A percentile compares a stretch with the other conserved stretches of the same genome.
phyloP scores from a whole-genome alignment of 2,888 invertebrate species.

The Acanthosepion esculentum region DNA sequence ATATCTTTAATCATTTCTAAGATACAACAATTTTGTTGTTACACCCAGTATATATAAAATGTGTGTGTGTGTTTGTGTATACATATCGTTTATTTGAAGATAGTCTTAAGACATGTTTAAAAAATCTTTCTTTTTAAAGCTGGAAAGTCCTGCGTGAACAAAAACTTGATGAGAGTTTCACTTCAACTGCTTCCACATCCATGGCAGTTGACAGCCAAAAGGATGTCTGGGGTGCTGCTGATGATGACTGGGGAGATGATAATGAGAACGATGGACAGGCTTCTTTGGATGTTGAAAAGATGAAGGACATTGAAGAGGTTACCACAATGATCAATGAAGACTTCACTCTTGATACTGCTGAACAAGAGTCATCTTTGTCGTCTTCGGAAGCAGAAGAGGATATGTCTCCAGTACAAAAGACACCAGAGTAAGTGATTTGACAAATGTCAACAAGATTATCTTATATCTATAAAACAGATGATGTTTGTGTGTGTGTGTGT shows the following conservation, averaged over 20 bases:
- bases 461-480: too few species aligned
- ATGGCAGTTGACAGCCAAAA: background rate
- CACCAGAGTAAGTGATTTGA: background rate
- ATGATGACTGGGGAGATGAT: slow-evolving; percentile 83
- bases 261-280: slow-evolving; percentile 24
- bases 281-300: background rate
- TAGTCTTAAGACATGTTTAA: background rate
- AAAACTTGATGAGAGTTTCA: background rate
- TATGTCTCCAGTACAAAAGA: background rate
- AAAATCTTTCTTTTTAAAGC: background rate
- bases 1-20: too few species aligned
- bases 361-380: background rate
- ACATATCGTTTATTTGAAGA: too few species aligned
- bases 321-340: background rate
- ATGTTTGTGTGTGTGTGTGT: too few species aligned
- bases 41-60: too few species aligned
- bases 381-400: background rate
- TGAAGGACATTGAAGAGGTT: background rate
- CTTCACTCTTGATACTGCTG: background rate
- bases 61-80: too few species aligned
- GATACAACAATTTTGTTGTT: too few species aligned
- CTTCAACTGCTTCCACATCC: background rate
- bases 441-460: background rate
- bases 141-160: slow-evolving; percentile 41
- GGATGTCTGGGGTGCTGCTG: slow-evolving; percentile 75